Percentiles rank a stretch among this genome's conserved stretches.
These are phyloP conservation scores for Nannoperca obscura DNA, from an alignment of 2,797 vertebrate species.

Conservation along the genomic window DNA sequence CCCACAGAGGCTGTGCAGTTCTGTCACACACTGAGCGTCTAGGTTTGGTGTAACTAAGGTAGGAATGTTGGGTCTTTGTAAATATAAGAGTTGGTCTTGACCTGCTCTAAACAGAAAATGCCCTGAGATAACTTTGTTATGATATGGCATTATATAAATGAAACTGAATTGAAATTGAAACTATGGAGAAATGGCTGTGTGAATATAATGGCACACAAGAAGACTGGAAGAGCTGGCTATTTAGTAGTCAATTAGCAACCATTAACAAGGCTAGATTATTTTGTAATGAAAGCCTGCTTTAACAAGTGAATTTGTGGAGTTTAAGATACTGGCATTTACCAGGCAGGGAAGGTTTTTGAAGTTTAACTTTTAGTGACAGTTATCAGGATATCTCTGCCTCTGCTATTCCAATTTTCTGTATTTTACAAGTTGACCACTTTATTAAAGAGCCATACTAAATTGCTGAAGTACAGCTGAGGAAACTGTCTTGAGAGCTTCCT, in stretches of 20 bases:
- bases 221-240: not conserved
- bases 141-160: too few species aligned
- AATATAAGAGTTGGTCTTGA: too few species aligned
- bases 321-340: not conserved
- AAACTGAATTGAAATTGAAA: too few species aligned
- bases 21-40: constrained; percentile 26
- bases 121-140: too few species aligned
- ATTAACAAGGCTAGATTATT: not conserved
- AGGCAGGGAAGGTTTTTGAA: not conserved
- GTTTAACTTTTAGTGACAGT: not conserved
- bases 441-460: not conserved
- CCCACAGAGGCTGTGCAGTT: constrained; percentile 16
- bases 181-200: constrained; percentile 18
- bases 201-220: not conserved
- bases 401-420: not conserved
- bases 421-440: not conserved
- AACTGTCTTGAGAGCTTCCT: not conserved
- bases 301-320: not conserved
- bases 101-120: too few species aligned
- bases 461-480: not conserved
- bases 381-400: not conserved
- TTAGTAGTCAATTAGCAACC: not conserved
- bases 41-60: not conserved
- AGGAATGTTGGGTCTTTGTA: too few species aligned
- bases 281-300: not conserved